A percentile compares a stretch with the other conserved stretches of the same genome.
Evolutionary conservation across 1,140 invertebrate species (phyloP).

Genomic region (Brachionus calyciflorus): DNA sequence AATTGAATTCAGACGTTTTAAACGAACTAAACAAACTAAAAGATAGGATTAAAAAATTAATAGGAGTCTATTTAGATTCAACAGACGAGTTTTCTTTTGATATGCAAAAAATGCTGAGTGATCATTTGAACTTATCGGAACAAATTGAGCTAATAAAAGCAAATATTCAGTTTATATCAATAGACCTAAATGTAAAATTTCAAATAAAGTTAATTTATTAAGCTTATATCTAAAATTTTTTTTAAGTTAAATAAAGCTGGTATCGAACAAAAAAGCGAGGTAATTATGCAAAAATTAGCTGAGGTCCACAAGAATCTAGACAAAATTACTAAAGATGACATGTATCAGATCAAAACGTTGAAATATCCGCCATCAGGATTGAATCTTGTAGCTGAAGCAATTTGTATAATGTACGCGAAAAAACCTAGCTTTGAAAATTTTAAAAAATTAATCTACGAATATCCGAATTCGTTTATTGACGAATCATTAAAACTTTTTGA

Average conservation of each 20-base stretch:
- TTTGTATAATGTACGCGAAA: neutral
- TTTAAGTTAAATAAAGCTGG: neutral
- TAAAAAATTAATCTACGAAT: neutral
- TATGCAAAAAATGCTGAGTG: neutral
- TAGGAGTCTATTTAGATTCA: neutral
- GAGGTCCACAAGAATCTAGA: neutral
- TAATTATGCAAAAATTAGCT: neutral
- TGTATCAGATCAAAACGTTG: neutral
- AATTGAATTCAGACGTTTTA: neutral
- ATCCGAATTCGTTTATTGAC: neutral
- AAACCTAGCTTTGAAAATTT: constrained; percentile 35
- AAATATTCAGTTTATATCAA: neutral
- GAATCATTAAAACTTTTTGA: neutral
- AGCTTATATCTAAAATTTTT: neutral
- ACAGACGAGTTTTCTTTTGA: neutral
- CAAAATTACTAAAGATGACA: neutral
- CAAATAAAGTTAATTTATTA: neutral
- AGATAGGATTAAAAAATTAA: neutral
- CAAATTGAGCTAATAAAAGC: neutral
- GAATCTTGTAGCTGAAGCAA: neutral
- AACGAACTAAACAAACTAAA: neutral
- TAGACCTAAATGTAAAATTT: neutral
- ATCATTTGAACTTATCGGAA: constrained; percentile 7
- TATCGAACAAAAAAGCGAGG: neutral
- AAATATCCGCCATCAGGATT: neutral